Percentiles rank a stretch among this genome's conserved stretches.
These are phyloP conservation scores for Tupaia tana DNA, from an alignment of 2,113 vertebrate species.

Conservation along the genomic window DNA sequence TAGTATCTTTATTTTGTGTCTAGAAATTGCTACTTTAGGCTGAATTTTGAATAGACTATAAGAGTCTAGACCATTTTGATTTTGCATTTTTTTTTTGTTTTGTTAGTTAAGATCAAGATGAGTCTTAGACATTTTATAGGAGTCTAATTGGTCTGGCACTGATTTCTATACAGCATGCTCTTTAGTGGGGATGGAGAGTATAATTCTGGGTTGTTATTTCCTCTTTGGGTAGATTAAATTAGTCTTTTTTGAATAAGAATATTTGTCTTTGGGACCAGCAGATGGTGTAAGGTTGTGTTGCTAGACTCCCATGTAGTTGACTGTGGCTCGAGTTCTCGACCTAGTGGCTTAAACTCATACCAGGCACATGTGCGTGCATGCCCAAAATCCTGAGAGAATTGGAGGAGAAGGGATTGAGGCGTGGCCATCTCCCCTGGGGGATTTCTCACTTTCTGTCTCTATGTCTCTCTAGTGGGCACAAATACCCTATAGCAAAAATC, in stretches of 20 bases:
- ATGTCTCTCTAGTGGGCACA: no score
- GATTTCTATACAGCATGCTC: neutral
- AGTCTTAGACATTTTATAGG: neutral
- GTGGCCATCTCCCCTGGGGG: no score
- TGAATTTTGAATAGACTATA: slow-evolving; percentile 31
- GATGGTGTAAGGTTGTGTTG: no score
- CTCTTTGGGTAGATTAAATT: neutral
- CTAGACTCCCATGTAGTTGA: no score
- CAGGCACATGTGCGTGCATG: no score
- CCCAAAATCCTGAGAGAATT: no score
- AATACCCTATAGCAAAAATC: no score
- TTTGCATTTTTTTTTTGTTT: slow-evolving; percentile 1
- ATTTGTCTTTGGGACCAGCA: no score
- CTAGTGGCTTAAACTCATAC: no score
- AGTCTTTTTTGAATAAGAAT: slow-evolving; percentile 51
- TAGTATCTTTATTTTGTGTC: neutral
- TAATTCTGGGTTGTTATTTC: neutral
- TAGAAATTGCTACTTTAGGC: slow-evolving; percentile 36
- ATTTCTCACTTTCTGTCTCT: no score
- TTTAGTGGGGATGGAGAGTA: neutral
- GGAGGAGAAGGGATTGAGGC: no score
- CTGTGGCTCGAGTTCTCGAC: no score
- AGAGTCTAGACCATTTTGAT: slow-evolving; percentile 50
- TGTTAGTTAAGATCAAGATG: slow-evolving; percentile 5
- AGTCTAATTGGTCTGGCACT: neutral